Conservation (phyloP, 1,140 invertebrate genomes). For the Ctenoplectra terminalis region DNA sequence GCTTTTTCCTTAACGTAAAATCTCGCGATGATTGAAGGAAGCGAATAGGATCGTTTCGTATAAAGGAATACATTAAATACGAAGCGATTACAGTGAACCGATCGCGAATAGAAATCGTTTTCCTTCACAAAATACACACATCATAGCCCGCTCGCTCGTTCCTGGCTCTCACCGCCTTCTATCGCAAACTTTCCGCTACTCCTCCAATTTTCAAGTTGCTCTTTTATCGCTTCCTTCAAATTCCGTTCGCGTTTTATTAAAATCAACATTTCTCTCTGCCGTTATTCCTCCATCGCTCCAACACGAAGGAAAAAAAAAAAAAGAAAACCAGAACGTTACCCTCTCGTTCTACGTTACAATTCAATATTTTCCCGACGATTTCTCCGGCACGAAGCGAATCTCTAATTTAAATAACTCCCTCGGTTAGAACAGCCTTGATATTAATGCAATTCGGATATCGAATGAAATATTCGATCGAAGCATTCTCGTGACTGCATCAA, state of each 20-base stretch:
- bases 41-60: not conserved
- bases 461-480: not conserved
- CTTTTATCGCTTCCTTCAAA: not conserved
- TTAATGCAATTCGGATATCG: not conserved
- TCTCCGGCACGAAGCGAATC: not conserved
- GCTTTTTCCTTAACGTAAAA: not conserved
- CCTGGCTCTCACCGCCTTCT: not conserved
- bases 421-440: not conserved
- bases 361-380: not conserved
- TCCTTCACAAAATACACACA: not conserved
- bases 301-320: no score
- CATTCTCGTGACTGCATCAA: not conserved
- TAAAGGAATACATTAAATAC: not conserved
- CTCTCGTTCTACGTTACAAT: not conserved
- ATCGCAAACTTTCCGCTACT: not conserved
- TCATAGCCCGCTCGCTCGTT: not conserved
- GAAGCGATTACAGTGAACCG: not conserved
- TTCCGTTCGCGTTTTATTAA: constrained; percentile 1
- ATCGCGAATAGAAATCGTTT: not conserved
- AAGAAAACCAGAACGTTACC: not conserved
- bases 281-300: not conserved
- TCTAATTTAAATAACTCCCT: not conserved
- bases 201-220: not conserved
- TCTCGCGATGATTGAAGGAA: not conserved
- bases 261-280: constrained; percentile 11